phyloP scores from a whole-genome alignment of 2,797 vertebrate genomes.

The Melanotaenia boesemani region DNA sequence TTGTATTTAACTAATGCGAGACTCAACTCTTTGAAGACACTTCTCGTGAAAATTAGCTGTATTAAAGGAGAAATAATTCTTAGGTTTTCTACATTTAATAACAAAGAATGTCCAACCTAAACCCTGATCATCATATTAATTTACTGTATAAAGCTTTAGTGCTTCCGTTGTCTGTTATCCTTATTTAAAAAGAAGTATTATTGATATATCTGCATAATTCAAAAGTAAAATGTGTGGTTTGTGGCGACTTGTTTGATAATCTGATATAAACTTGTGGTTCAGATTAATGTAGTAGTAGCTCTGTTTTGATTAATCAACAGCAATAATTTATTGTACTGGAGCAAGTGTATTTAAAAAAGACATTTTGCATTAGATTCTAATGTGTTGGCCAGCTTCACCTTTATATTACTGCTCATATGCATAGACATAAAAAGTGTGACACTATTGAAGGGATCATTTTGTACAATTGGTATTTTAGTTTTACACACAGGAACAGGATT shows the following conservation, averaged over 20 bases:
- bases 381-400: too few species aligned
- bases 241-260: too few species aligned
- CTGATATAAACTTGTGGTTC: not conserved
- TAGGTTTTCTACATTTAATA: too few species aligned
- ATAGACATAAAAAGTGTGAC: not conserved
- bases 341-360: too few species aligned
- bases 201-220: too few species aligned
- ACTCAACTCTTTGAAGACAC: not conserved
- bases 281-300: not conserved
- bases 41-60: not conserved
- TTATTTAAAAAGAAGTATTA: too few species aligned
- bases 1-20: too few species aligned
- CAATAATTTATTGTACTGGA: not conserved
- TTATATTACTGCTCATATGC: not conserved
- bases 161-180: too few species aligned
- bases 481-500: not conserved
- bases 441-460: not conserved
- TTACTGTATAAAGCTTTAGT: too few species aligned
- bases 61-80: not conserved
- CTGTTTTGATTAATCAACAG: not conserved
- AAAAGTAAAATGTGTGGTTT: not conserved
- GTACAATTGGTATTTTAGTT: not conserved
- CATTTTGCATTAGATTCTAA: too few species aligned
- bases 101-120: not conserved
- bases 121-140: not conserved